Percentiles rank a stretch among this genome's conserved stretches.
Evolutionary conservation across 1,140 invertebrate species (phyloP).

Genomic region (Ephestia elutella): DNA sequence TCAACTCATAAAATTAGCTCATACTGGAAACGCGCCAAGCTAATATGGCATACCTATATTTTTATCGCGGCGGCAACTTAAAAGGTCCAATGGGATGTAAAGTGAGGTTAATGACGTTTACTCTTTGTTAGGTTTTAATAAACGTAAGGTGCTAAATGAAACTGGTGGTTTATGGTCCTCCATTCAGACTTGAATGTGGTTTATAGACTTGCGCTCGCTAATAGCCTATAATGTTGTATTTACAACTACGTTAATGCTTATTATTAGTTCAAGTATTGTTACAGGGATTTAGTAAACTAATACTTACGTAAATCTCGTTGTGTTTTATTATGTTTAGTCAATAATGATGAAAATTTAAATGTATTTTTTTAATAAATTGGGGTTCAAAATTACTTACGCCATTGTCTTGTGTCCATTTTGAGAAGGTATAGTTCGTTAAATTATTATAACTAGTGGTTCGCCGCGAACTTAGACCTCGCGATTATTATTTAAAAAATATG

Average conservation of each 20-base stretch:
- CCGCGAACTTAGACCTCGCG: too few relatives aligned
- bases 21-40: neutral
- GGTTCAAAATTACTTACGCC: too few relatives aligned
- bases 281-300: constrained; percentile 11
- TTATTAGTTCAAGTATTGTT: constrained; percentile 3
- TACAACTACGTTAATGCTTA: constrained; percentile 1
- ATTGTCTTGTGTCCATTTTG: too few relatives aligned
- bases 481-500: too few relatives aligned
- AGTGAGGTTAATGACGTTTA: constrained; percentile 26
- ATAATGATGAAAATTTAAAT: too few relatives aligned
- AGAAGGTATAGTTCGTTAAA: too few relatives aligned
- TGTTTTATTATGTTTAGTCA: too few relatives aligned
- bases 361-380: too few relatives aligned
- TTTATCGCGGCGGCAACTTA: constrained; percentile 32
- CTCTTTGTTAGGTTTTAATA: constrained; percentile 56
- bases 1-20: neutral
- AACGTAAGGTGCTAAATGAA: constrained; percentile 60
- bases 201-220: neutral
- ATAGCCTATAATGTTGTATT: neutral
- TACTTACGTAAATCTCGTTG: too few relatives aligned
- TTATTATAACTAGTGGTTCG: too few relatives aligned
- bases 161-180: constrained; percentile 43
- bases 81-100: constrained; percentile 37
- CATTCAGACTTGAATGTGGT: constrained; percentile 35
- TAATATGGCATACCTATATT: neutral